Base-by-base conservation (phyloP, 1,140 invertebrate species). In the Platyscapa corneri region DNA sequence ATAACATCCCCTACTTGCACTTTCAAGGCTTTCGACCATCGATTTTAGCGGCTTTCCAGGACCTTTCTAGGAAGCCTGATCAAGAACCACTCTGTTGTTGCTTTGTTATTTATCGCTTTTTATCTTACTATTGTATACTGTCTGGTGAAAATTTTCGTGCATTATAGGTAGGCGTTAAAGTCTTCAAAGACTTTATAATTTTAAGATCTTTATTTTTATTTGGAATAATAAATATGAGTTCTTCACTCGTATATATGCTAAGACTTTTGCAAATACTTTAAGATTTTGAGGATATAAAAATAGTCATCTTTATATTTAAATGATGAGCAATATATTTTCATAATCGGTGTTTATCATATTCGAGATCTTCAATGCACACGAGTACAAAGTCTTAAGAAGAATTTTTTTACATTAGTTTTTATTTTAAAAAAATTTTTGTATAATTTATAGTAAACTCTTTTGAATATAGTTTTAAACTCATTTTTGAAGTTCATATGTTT, bases 1-100 rank as follows among this genome's bases (percentile, higher is more conserved):
- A 92, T 90, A 93, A 93, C 92, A 91, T 90, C 90, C 84, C 60
- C 84, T 74, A 89, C 91, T 92, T 90, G 90, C 89, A 91, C 90
- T 92, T 92, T 92, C 90, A 89, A 91, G 90, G 90, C 90, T 91
- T 89, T 89, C 87, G 87, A 87, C 27, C 81, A 91, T 92, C 89
- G 89, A 89, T 90, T 82, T 82, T 67, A 32, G 60, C 64, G 46
- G 75, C 16, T 83, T 37, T 85, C 77, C 77, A 60, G 76, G 34
- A 64, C 39, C 27, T 46, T 76, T 42, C 60, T 42, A 78, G 75
- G 67, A 85, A 85, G 49, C 67, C 49, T 12, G 46, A 39, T 30
- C 74, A 23, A 49, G 30, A 49, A 37, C 30, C 49, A 12, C 23
- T 53, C 16, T 53, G 30, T 53, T 53, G n/a, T 53, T 34, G 42